These are phyloP conservation scores for Ariopsis seemanni DNA, from an alignment of 2,113 vertebrate genomes.

Conservation along the genomic window DNA sequence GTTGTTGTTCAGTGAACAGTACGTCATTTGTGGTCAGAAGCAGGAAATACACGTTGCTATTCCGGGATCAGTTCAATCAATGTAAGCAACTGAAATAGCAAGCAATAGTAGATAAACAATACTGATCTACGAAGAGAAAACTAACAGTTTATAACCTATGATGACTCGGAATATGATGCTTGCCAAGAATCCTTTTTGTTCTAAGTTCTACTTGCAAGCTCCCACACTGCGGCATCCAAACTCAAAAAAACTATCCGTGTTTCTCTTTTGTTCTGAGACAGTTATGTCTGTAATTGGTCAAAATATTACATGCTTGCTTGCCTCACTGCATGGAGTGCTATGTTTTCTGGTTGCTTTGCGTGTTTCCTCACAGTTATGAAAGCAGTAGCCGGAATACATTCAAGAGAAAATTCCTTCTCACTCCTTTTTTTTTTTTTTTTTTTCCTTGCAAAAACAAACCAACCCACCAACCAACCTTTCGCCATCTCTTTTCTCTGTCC, in stretches of 20 bases:
- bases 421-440: not conserved
- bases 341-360: not conserved
- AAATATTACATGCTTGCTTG: not conserved
- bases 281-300: not conserved
- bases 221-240: not conserved
- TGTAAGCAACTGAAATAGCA: not conserved
- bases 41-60: not conserved
- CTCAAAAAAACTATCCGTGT: not conserved
- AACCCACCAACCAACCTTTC: not conserved
- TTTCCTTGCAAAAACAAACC: not conserved
- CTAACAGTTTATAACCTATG: not conserved
- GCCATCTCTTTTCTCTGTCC: not conserved
- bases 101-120: not conserved
- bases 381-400: not conserved
- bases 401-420: not conserved
- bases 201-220: not conserved
- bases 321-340: not conserved
- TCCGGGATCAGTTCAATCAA: not conserved
- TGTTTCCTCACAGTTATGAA: not conserved
- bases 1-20: not conserved
- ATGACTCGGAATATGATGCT: not conserved
- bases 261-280: not conserved
- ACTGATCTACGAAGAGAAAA: not conserved
- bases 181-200: conserved; percentile 11
- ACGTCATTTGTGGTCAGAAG: not conserved